Conservation (phyloP, 2,797 vertebrate genomes). For the Gymnodraco acuticeps region DNA sequence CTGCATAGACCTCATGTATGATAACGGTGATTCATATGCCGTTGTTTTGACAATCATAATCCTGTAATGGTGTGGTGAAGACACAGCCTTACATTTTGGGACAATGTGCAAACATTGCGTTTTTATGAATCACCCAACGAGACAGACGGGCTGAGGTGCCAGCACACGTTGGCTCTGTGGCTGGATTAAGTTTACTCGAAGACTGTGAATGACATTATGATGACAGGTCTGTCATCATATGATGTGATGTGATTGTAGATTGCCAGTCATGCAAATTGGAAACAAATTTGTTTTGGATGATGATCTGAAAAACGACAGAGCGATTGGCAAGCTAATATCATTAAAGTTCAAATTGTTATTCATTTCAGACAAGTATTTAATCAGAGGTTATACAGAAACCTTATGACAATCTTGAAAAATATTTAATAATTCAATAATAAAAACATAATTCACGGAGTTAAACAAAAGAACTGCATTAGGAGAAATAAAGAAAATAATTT, state of each 20-base stretch:
- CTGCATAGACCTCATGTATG: background rate
- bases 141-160: background rate
- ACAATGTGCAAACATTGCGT: background rate
- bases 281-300: background rate
- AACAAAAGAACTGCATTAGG: too few relatives aligned
- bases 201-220: conserved; percentile 11
- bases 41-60: conserved; percentile 14
- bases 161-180: too few relatives aligned
- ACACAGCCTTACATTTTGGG: background rate
- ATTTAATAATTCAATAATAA: background rate
- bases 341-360: background rate
- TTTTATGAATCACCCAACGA: conserved; percentile 27
- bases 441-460: too few relatives aligned
- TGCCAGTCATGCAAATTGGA: background rate
- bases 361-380: background rate
- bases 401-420: background rate
- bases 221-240: too few relatives aligned
- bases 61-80: background rate
- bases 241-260: too few relatives aligned
- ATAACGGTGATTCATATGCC: background rate
- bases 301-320: background rate
- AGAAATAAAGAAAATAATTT: too few relatives aligned
- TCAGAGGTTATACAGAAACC: background rate
- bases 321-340: background rate
- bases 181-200: background rate